These are phyloP conservation scores for Cyclina sinensis DNA, from an alignment of 1,140 invertebrate species.

Conservation along the genomic window DNA sequence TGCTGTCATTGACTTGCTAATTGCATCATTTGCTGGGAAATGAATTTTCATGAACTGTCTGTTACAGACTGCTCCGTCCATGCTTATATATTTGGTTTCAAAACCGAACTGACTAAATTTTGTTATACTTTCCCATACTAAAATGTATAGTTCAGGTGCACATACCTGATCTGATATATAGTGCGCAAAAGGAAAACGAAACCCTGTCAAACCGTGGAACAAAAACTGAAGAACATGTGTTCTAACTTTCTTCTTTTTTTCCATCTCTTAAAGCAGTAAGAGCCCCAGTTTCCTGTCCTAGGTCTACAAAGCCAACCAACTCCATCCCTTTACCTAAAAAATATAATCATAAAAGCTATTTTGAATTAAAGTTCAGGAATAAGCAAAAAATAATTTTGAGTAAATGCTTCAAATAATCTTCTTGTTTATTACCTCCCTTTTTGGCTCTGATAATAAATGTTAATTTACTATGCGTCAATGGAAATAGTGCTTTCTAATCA, in stretches of 20 bases:
- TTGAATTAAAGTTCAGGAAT: too few species aligned
- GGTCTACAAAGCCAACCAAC: background rate
- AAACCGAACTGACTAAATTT: background rate
- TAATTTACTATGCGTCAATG: too few species aligned
- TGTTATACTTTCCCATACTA: conserved; percentile 38
- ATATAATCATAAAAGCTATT: too few species aligned
- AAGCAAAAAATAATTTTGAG: too few species aligned
- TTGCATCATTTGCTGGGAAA: background rate
- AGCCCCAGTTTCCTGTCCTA: background rate
- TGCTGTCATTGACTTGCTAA: background rate
- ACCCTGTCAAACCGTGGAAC: conserved; percentile 59
- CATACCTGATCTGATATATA: too few species aligned
- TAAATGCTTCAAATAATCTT: too few species aligned
- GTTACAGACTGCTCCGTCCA: background rate
- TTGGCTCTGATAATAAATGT: too few species aligned
- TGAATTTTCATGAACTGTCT: background rate
- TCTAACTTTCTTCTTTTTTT: background rate
- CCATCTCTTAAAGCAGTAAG: background rate
- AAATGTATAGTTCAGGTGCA: conserved; percentile 44
- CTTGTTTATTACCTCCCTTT: too few species aligned
- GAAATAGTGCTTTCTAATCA: too few species aligned
- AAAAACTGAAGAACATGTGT: conserved; percentile 64
- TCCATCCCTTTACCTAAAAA: background rate
- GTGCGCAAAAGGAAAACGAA: conserved; percentile 62
- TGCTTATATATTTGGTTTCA: background rate